phyloP scores from a whole-genome alignment of 2,797 vertebrate species.

The Artibeus jamaicensis region DNA sequence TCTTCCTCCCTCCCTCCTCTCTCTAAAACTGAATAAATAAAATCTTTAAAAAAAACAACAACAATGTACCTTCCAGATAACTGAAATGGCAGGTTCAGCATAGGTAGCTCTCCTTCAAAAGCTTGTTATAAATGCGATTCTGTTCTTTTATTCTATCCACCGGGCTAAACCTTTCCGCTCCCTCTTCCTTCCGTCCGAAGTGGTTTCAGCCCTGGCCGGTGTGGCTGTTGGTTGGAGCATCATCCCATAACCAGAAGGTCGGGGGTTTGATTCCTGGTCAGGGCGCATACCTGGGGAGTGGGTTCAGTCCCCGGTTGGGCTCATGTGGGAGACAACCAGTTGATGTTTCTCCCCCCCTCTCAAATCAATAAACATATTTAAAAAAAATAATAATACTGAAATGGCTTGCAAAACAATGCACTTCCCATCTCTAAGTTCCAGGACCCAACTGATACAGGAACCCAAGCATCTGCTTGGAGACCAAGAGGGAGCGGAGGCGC shows the following conservation, averaged over 20 bases:
- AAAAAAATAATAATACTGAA: too few relatives aligned
- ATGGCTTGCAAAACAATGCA: background rate
- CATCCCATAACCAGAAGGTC: too few relatives aligned
- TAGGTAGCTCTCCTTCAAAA: background rate
- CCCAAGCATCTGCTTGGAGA: background rate
- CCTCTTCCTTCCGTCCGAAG: background rate
- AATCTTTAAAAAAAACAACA: too few relatives aligned
- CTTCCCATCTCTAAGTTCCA: background rate
- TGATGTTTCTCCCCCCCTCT: too few relatives aligned
- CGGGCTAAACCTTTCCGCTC: background rate
- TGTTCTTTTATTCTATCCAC: conserved; percentile 39
- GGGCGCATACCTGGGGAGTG: too few relatives aligned
- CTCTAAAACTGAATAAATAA: too few relatives aligned
- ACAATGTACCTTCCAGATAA: background rate
- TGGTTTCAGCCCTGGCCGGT: background rate
- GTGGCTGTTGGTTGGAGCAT: too few relatives aligned
- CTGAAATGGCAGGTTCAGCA: background rate
- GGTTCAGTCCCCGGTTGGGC: too few relatives aligned
- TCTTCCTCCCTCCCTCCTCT: too few relatives aligned
- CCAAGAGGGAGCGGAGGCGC: background rate
- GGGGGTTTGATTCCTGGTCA: too few relatives aligned
- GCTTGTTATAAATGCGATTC: background rate
- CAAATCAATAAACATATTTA: too few relatives aligned
- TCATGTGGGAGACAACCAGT: too few relatives aligned
- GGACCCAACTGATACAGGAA: background rate